These are phyloP conservation scores for Hippocampus kuda DNA, from an alignment of 2,797 vertebrate species.

Conservation along the genomic window DNA sequence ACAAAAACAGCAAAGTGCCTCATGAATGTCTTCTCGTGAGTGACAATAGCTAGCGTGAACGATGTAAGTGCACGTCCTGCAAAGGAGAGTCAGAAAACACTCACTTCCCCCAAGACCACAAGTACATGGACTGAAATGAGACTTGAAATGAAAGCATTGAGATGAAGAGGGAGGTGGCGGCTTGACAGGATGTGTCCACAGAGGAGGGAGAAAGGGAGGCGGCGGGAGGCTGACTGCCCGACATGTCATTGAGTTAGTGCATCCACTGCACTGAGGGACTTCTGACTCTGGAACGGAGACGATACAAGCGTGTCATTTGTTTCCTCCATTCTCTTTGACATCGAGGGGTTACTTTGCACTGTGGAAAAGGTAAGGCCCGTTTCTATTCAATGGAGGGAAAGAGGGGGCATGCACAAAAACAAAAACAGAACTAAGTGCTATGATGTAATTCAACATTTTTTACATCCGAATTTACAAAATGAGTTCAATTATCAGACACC, in stretches of 20 bases:
- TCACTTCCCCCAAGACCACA: not conserved
- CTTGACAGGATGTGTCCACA: conserved; percentile 2
- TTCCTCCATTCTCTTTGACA: not conserved
- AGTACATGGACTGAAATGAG: not conserved
- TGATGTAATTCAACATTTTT: not conserved
- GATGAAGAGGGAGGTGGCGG: not conserved
- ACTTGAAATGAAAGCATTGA: not conserved
- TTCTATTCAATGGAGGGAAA: not conserved
- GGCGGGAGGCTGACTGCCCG: not conserved
- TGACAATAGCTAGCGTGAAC: conserved; percentile 19
- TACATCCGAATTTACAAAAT: not conserved
- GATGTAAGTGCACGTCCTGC: conserved; percentile 11
- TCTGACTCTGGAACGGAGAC: conserved; percentile 4
- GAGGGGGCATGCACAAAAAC: not conserved
- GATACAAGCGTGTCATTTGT: not conserved
- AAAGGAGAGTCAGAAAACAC: conserved; percentile 14
- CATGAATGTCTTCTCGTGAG: conserved; percentile 5
- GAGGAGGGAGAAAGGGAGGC: not conserved
- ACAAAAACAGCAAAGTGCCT: conserved; percentile 10
- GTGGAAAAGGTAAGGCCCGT: not conserved
- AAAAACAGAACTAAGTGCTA: no score
- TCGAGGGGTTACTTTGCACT: not conserved
- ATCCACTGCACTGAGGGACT: conserved; percentile 6
- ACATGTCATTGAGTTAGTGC: conserved; percentile 6
- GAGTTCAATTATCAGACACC: not conserved